Conservation (phyloP, 2,113 vertebrate species). For the Cyrtonyx montezumae region DNA sequence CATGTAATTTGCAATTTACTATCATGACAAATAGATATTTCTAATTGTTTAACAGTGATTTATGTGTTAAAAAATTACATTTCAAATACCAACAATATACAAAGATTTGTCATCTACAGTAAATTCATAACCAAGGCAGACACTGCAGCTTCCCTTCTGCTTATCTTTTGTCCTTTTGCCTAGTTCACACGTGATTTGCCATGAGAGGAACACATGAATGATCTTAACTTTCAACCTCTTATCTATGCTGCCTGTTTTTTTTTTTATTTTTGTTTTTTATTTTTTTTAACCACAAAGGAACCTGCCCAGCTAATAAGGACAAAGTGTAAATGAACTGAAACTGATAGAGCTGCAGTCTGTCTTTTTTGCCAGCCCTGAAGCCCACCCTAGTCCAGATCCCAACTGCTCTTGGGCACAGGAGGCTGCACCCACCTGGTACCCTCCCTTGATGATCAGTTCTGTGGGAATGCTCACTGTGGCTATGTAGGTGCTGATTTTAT, state of each 20-base stretch:
- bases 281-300: neutral
- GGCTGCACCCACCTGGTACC: neutral
- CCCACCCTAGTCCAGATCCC: neutral
- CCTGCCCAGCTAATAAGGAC: slow-evolving; percentile 26
- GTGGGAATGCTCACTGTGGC: accelerated
- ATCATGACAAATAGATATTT: neutral
- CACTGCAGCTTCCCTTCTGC: neutral
- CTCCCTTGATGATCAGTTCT: accelerated
- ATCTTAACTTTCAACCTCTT: slow-evolving; percentile 16
- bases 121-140: neutral
- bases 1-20: neutral
- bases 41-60: neutral
- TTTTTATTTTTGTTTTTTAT: neutral
- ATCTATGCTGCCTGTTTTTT: neutral
- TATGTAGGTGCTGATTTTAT: neutral
- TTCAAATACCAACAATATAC: neutral
- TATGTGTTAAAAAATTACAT: neutral
- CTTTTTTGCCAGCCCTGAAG: neutral
- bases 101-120: neutral
- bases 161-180: slow-evolving; percentile 38
- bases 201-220: neutral
- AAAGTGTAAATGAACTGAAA: slow-evolving; percentile 67
- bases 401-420: accelerated
- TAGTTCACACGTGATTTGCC: slow-evolving; percentile 1
- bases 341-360: neutral